Evolutionary conservation across 2,888 invertebrate genomes (phyloP).

Genomic region (Protophormia terraenovae): DNA sequence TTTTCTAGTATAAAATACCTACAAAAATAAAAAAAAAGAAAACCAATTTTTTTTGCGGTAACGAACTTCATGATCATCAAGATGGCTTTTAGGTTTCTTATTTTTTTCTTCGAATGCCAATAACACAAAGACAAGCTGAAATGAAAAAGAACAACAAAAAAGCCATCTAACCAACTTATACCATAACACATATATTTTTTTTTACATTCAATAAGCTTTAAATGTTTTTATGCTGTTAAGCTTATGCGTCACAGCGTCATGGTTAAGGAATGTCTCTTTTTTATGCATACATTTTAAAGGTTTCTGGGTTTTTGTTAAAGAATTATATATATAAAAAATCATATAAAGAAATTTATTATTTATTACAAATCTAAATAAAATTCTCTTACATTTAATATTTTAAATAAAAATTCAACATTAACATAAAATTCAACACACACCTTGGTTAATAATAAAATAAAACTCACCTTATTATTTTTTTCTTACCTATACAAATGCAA

Average conservation of each 20-base stretch:
- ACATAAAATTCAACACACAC: neutral
- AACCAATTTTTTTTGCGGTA: constrained; percentile 16
- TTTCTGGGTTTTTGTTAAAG: constrained; percentile 23
- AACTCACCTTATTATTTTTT: neutral
- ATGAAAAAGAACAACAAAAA: neutral
- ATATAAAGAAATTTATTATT: too few relatives aligned
- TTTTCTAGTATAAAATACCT: constrained; percentile 17
- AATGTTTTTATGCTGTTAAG: constrained; percentile 65
- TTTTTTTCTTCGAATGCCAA: neutral
- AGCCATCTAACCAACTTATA: neutral
- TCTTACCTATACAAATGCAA: neutral
- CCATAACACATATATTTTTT: constrained; percentile 44
- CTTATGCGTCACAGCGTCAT: constrained; percentile 74
- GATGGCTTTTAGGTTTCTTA: constrained; percentile 26
- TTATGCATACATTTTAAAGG: constrained; percentile 16
- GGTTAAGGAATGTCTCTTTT: constrained; percentile 73
- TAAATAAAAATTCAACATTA: too few relatives aligned
- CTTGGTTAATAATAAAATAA: too few relatives aligned
- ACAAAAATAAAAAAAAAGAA: constrained; percentile 19
- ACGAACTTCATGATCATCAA: constrained; percentile 44
- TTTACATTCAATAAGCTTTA: constrained; percentile 68
- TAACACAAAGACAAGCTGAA: constrained; percentile 1
- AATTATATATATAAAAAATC: too few relatives aligned
- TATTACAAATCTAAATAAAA: too few relatives aligned
- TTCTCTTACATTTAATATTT: too few relatives aligned